Base-by-base conservation (phyloP, 2,888 invertebrate species). In the Ichneumoninae sp. region DNA sequence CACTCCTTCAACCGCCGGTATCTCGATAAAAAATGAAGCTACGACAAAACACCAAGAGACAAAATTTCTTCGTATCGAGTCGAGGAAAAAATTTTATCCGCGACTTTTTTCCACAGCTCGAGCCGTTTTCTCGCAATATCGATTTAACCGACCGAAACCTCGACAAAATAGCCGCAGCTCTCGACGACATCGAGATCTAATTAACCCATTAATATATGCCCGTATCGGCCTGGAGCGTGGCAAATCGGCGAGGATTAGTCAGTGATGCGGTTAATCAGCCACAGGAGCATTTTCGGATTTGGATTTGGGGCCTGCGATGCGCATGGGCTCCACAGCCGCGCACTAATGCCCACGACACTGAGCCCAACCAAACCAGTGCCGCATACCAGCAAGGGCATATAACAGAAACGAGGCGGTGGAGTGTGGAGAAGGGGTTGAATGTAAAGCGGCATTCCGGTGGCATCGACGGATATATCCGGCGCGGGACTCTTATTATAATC, bases 401-500 rank as follows among this genome's bases (percentile, higher is more conserved):
- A 47, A 44, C 40, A 10, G 40, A 66, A 44, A 66, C 19, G 40
- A 40, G 16, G 19, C n/a, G 5, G 36, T n/a, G 69, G 52, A 13
- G 22, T 57, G 30, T 66, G 47, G 44, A 70, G 50, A 54, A 33
- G 13, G 52, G 33, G 13, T n/a, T 68, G 36, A 4, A 50, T 0
- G 68, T 44, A 63, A 78, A 19, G 22, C 66, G 13, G 22, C 22
- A 8, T 16, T 8, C 10, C 75, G 16, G n/a, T 7, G 19, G 19
- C 19, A 54, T 74, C 54, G 73, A 77, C 68, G 52, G 74, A 81
- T 84, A 81, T 73, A 63, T 84, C 63, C 60, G 36, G 36, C 73
- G 44, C 69, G 60, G 52, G 52, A 77, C 69, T 80, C 80, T 86
- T 85, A 83, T 79, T 82, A 85, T 87, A 76, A 83, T 87, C 83